Conservation (phyloP, 2,113 vertebrate genomes). For the Ranitomeya variabilis region DNA sequence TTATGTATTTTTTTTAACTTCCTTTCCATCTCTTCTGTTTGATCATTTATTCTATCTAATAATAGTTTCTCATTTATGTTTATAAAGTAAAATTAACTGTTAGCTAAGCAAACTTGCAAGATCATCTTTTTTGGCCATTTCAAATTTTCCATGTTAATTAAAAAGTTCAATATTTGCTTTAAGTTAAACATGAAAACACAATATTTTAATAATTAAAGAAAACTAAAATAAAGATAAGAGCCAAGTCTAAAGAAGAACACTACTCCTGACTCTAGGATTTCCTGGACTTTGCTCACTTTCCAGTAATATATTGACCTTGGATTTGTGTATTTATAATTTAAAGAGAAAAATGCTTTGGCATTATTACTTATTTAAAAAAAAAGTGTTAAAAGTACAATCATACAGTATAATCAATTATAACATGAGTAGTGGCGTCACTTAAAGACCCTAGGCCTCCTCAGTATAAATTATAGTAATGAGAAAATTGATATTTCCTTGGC, state of each 20-base stretch:
- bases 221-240: not conserved
- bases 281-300: not conserved
- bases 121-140: slow-evolving; percentile 12
- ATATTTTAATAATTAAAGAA: slow-evolving; percentile 21
- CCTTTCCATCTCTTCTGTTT: not conserved
- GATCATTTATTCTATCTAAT: not conserved
- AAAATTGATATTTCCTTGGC: too few species aligned
- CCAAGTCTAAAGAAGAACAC: not conserved
- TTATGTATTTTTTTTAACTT: not conserved
- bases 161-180: slow-evolving; percentile 33
- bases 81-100: slow-evolving; percentile 23
- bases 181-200: not conserved
- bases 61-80: slow-evolving; percentile 28
- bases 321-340: not conserved
- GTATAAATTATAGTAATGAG: too few species aligned
- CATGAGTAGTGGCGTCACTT: not conserved
- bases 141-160: not conserved
- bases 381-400: not conserved
- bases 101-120: slow-evolving; percentile 24
- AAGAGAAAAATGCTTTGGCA: not conserved
- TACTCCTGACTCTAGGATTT: not conserved
- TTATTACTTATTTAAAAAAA: not conserved
- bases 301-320: not conserved
- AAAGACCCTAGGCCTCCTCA: not conserved
- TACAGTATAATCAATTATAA: not conserved